phyloP scores from a whole-genome alignment of 2,113 vertebrate species.

The Calonectris borealis region DNA sequence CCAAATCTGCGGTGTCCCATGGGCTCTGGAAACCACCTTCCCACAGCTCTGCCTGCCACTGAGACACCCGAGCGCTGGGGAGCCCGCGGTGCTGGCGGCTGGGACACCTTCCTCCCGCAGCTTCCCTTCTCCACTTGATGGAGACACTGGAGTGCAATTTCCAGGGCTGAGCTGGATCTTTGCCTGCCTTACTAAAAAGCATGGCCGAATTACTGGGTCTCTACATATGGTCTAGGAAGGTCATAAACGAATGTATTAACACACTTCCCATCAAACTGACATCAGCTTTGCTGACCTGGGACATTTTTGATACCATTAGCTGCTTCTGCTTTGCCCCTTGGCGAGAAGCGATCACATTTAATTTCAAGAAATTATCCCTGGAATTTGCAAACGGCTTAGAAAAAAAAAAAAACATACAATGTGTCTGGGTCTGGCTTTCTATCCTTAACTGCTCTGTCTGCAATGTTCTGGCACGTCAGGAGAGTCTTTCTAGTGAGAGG shows the following conservation, averaged over 20 bases:
- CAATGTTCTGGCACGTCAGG: background rate
- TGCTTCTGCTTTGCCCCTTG: background rate
- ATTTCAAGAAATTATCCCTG: background rate
- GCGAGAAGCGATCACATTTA: background rate
- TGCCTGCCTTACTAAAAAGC: background rate
- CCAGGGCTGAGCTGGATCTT: background rate
- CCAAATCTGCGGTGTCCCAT: background rate
- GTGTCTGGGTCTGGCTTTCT: background rate
- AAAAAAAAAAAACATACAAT: background rate
- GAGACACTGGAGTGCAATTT: background rate
- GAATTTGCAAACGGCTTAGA: background rate
- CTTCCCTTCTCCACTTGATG: background rate
- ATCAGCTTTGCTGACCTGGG: background rate
- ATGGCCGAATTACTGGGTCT: background rate
- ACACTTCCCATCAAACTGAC: background rate
- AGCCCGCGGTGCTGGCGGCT: background rate
- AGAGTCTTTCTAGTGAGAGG: background rate
- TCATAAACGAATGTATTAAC: background rate
- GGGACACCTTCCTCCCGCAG: background rate
- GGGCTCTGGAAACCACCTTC: background rate
- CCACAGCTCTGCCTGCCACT: background rate
- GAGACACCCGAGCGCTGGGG: background rate
- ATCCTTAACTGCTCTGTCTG: background rate
- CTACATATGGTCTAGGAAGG: background rate
- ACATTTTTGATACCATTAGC: background rate